These are phyloP conservation scores for Aramus guarauna DNA, from an alignment of 2,113 vertebrate genomes.

Conservation along the genomic window DNA sequence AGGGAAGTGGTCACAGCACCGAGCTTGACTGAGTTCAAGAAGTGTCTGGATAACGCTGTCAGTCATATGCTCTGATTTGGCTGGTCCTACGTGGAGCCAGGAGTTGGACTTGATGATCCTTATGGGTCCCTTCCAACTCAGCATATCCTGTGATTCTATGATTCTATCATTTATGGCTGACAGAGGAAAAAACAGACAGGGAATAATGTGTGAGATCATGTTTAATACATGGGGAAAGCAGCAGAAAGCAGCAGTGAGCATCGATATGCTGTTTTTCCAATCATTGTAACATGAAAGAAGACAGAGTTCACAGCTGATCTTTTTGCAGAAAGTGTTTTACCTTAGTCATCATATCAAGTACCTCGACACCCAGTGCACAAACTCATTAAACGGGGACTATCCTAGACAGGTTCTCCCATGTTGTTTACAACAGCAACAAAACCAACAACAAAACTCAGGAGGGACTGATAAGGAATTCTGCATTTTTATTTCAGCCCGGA, in stretches of 20 bases:
- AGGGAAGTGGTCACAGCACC: no score
- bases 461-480: background rate
- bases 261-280: background rate
- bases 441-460: background rate
- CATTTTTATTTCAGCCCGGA: background rate
- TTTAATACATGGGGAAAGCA: background rate
- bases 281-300: background rate
- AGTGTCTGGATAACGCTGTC: no score
- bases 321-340: background rate
- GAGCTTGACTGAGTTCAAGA: no score
- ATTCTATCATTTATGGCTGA: background rate
- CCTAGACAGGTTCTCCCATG: background rate
- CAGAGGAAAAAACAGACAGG: background rate
- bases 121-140: no score
- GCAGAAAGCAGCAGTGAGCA: background rate
- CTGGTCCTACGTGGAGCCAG: no score
- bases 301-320: background rate
- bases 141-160: no score
- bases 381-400: background rate
- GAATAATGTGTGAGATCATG: background rate
- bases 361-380: background rate
- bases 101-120: no score
- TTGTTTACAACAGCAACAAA: background rate
- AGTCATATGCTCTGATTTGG: no score
- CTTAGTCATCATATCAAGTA: background rate